Base-by-base conservation (phyloP, 2,888 invertebrate species). In the Morpho deidamia region DNA sequence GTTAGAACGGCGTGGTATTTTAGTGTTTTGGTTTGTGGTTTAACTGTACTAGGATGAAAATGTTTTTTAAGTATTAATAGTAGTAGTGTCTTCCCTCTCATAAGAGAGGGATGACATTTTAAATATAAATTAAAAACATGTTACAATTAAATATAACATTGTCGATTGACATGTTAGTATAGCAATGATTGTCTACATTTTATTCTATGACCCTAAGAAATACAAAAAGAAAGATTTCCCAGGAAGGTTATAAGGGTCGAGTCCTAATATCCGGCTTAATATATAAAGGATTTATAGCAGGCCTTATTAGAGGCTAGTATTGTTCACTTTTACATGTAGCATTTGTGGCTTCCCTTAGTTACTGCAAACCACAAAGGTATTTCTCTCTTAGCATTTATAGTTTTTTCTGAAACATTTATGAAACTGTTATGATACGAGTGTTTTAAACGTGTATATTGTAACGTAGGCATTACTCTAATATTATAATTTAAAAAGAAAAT, bases 191-290 rank as follows among this genome's bases (percentile, higher is more conserved):
- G 5, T 23, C 23, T 23, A 23, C 23, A 23, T 23, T 23, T 23
- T 23, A 23, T 23, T 23, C 23, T 23, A 23, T 23, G 23, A 23
- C 23, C 23, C 23, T 23, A 23, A 3, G 23, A 23, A 23, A n/a
- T 44, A 33, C 32, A 44, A 37, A 11, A 23, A 49, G 34, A 49
- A 46, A 53, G 33, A 45, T 56, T 56, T 46, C 41, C 34, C 48
- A 14, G 42, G 34, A 32, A 35, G 35, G 34, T 44, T 34, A 44
- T 44, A 37, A 46, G 38, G 38, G 37, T 12, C 34, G 34, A 46
- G 4, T n/a, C 12, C 14, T 37, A 37, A 35, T 44, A 44, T 35
- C 12, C 44, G 35, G 32, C 11, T 44, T 35, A 44, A 35, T 44
- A 44, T 35, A 10, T 12, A 35, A 12, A 11, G 35, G 44, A 12